These are phyloP conservation scores for Mastigias papua DNA, from an alignment of 30 jellyfish, hydroid and myxozoan genomes.

Conservation along the genomic window DNA sequence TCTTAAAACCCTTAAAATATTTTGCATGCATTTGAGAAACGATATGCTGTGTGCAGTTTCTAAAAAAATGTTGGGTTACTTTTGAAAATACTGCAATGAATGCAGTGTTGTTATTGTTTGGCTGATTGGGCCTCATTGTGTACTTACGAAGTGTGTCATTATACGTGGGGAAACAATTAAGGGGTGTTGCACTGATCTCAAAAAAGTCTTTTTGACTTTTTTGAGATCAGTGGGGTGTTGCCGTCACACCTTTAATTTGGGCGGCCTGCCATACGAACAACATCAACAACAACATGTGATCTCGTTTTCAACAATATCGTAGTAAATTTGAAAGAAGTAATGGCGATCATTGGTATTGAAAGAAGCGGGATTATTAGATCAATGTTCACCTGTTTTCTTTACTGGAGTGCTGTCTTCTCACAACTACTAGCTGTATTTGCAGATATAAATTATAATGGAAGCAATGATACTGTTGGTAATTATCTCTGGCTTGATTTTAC, in stretches of 20 bases:
- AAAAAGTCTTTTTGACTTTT: no score
- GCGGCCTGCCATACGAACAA: neutral
- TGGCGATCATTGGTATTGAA: neutral
- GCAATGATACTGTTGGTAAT: neutral
- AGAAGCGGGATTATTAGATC: conserved; percentile 10
- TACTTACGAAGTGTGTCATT: no score
- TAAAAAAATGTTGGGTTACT: no score
- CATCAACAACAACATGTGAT: neutral
- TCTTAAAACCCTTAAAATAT: no score
- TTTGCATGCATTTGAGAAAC: no score
- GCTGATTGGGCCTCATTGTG: no score
- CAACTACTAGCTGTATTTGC: neutral
- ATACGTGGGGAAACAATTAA: no score
- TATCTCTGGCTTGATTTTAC: neutral
- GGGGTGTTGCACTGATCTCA: no score
- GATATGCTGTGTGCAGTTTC: no score
- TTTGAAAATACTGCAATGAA: no score
- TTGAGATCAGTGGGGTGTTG: no score
- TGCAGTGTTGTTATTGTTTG: no score
- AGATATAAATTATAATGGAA: neutral
- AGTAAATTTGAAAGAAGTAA: neutral
- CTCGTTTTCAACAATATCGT: neutral
- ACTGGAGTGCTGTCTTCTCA: neutral
- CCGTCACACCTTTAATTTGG: neutral
- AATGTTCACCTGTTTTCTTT: neutral